phyloP scores from a whole-genome alignment of 1,140 invertebrate species.

The Drosophila triauraria region DNA sequence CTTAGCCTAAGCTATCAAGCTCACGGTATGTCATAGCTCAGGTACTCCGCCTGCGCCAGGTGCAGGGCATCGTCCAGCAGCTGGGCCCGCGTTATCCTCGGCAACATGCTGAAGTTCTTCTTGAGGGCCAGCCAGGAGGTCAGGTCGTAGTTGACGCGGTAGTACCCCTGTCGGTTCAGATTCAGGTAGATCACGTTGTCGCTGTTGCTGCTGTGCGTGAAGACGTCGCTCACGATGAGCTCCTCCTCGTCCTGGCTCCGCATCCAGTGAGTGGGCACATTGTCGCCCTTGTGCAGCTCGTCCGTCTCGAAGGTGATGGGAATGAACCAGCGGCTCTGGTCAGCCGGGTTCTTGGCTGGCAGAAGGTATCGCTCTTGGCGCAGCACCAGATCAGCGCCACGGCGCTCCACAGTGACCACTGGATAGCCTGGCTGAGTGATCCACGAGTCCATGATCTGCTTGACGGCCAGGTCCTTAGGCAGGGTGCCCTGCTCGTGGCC shows the following conservation, averaged over 20 bases:
- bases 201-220: slow-evolving; percentile 43
- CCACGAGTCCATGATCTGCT: slow-evolving; percentile 93
- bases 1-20: neutral
- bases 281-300: slow-evolving; percentile 60
- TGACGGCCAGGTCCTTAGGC: slow-evolving; percentile 86
- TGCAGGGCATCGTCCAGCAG: slow-evolving; percentile 93
- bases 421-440: slow-evolving; percentile 93
- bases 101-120: slow-evolving; percentile 86
- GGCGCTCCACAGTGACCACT: slow-evolving; percentile 88
- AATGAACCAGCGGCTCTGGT: slow-evolving; percentile 86
- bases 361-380: slow-evolving; percentile 76
- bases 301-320: slow-evolving; percentile 87
- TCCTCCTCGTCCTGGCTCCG: slow-evolving; percentile 59
- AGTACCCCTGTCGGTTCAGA: slow-evolving; percentile 87
- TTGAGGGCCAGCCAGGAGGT: slow-evolving; percentile 89
- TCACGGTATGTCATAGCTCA: slow-evolving; percentile 87
- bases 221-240: slow-evolving; percentile 63
- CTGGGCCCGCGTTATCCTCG: slow-evolving; percentile 90
- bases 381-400: slow-evolving; percentile 59
- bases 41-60: slow-evolving; percentile 88
- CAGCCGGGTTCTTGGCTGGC: slow-evolving; percentile 53
- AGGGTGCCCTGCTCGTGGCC: slow-evolving; percentile 85
- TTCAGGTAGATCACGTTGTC: slow-evolving; percentile 76
- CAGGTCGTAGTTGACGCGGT: slow-evolving; percentile 91
- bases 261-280: slow-evolving; percentile 78